Evolutionary conservation across 2,888 invertebrate species (phyloP).

Genomic region (Phortica okadai): DNA sequence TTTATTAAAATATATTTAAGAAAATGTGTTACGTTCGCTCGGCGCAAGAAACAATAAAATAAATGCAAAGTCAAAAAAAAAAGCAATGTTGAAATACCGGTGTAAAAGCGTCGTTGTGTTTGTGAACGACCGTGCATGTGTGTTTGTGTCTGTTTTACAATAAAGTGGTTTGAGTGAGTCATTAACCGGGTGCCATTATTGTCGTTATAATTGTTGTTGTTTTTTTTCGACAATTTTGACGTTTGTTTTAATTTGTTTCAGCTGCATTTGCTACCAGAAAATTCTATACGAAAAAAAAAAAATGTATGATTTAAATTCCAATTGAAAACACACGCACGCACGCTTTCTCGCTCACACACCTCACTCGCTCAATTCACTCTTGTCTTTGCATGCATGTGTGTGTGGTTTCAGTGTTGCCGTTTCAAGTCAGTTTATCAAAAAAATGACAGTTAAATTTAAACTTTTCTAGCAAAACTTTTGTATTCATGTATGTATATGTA

Average conservation of each 20-base stretch:
- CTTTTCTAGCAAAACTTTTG: constrained; percentile 19
- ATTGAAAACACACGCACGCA: background rate
- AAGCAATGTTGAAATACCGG: constrained; percentile 63
- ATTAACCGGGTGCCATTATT: constrained; percentile 58
- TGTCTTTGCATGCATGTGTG: background rate
- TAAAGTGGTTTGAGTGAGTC: constrained; percentile 59
- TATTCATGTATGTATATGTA: constrained; percentile 33
- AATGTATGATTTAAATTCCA: background rate
- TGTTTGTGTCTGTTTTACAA: constrained; percentile 39
- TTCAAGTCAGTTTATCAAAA: background rate
- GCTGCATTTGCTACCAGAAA: too few species aligned
- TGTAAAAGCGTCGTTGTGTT: constrained; percentile 49
- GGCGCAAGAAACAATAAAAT: background rate
- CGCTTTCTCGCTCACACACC: background rate
- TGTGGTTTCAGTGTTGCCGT: background rate
- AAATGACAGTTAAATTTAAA: background rate
- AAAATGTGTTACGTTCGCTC: constrained; percentile 2
- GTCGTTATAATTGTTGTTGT: background rate
- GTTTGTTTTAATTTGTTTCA: background rate
- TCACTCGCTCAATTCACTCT: background rate
- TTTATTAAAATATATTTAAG: constrained; percentile 12
- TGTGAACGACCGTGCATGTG: background rate
- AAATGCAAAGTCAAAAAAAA: background rate
- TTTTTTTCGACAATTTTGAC: background rate
- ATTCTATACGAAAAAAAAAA: background rate